Evolutionary conservation across 2,888 invertebrate species (phyloP).

Genomic region (Plebejus melissa): DNA sequence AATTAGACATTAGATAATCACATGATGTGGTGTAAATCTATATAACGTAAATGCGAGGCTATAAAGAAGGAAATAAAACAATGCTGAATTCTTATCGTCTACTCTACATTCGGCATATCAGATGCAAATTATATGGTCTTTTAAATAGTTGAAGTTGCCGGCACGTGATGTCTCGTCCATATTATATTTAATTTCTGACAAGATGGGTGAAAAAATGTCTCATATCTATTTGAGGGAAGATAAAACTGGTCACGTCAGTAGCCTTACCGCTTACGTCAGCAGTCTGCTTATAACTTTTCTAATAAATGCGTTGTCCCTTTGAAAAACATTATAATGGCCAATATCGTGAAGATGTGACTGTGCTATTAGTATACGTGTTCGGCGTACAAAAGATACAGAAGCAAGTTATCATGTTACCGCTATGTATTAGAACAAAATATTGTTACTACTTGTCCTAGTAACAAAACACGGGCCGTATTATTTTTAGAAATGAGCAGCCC

Average conservation of each 20-base stretch:
- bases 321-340: neutral
- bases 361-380: neutral
- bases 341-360: neutral
- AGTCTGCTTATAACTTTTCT: slow-evolving; percentile 2
- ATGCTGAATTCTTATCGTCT: neutral
- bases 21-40: neutral
- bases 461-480: neutral
- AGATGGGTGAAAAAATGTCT: neutral
- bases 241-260: neutral
- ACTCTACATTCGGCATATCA: neutral
- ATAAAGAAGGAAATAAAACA: neutral
- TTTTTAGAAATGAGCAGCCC: neutral
- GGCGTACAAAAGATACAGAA: neutral
- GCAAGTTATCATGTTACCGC: neutral
- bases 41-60: neutral
- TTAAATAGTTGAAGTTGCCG: neutral
- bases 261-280: neutral
- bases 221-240: slow-evolving; percentile 16
- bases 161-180: neutral
- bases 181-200: slow-evolving; percentile 1
- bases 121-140: neutral
- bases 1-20: neutral
- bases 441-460: neutral
- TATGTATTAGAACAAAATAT: neutral
- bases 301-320: neutral